phyloP scores from a whole-genome alignment of 2,888 invertebrate genomes.

The Anthrax anthrax region DNA sequence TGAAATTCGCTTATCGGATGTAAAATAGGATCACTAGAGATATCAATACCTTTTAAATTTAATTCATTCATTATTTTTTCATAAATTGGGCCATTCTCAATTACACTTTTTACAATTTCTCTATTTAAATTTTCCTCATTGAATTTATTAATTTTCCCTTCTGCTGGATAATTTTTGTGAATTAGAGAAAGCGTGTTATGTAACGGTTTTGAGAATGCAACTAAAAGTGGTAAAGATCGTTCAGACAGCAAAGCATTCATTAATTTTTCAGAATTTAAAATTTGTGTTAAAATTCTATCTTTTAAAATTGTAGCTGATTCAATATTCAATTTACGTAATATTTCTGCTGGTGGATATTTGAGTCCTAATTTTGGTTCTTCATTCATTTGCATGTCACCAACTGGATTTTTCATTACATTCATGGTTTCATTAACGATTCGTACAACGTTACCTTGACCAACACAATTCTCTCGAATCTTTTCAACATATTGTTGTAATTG shows the following conservation, averaged over 20 bases:
- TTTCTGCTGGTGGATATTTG: conserved; percentile 7
- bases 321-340: conserved; percentile 17
- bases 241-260: conserved; percentile 16
- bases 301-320: conserved; percentile 13
- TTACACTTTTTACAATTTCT: conserved; percentile 41
- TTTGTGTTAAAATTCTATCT: conserved; percentile 19
- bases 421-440: conserved; percentile 38
- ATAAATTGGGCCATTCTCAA: conserved; percentile 43
- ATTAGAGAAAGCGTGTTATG: conserved; percentile 10
- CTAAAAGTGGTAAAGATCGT: conserved; percentile 15
- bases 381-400: conserved; percentile 5
- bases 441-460: conserved; percentile 58
- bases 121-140: conserved; percentile 41
- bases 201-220: conserved; percentile 25
- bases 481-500: conserved; percentile 42
- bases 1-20: conserved; percentile 44
- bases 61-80: conserved; percentile 42
- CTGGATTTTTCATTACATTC: conserved; percentile 28
- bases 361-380: background rate
- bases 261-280: conserved; percentile 23
- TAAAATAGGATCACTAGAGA: conserved; percentile 41
- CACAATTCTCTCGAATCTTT: conserved; percentile 52
- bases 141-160: conserved; percentile 26
- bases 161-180: background rate
- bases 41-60: conserved; percentile 39